A percentile compares a stretch with the other conserved stretches of the same genome.
Evolutionary conservation across 64 coral and sea anemone species (phyloP).

Genomic region (Dendrophyllia cribrosa): DNA sequence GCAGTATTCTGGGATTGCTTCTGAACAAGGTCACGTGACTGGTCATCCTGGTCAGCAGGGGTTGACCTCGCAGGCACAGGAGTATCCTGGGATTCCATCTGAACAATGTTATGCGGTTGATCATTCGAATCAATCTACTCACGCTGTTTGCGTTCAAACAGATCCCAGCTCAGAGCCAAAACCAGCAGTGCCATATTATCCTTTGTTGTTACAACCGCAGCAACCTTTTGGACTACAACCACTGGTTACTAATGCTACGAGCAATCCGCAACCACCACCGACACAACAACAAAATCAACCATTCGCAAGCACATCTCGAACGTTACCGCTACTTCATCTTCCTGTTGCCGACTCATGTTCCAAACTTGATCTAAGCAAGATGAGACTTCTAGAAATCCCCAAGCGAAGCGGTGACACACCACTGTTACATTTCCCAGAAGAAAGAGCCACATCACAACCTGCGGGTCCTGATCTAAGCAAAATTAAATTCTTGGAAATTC

Average conservation of each 20-base stretch:
- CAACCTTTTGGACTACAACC: neutral
- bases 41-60: neutral
- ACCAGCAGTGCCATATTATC: neutral
- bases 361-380: constrained; percentile 32
- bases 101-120: neutral
- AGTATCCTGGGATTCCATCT: constrained; percentile 5
- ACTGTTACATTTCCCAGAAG: constrained; percentile 29
- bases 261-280: neutral
- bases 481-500: constrained; percentile 55
- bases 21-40: neutral
- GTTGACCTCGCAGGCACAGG: neutral
- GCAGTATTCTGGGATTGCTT: neutral
- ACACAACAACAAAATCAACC: constrained; percentile 5
- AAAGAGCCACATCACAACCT: constrained; percentile 12
- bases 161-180: neutral
- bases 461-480: constrained; percentile 42
- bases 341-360: neutral
- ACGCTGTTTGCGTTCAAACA: constrained; percentile 9
- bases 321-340: constrained; percentile 54
- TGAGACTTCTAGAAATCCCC: constrained; percentile 32
- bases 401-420: neutral
- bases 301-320: neutral
- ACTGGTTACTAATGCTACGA: neutral
- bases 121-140: neutral
- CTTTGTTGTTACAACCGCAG: neutral